phyloP scores from a whole-genome alignment of 2,797 vertebrate genomes.

The Acridotheres tristis region DNA sequence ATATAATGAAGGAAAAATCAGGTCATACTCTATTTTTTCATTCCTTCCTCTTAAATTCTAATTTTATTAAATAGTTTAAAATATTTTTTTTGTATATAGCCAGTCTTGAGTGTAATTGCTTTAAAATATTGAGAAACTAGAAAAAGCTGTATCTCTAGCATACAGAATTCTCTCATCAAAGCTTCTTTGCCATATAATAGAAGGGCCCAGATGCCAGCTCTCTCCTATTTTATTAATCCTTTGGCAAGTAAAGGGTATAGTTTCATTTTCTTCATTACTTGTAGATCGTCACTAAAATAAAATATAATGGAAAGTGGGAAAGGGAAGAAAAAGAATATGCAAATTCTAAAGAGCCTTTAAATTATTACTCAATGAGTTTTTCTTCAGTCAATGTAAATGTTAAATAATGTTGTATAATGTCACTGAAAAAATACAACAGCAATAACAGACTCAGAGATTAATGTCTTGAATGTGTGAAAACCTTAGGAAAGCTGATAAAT shows the following conservation, averaged over 20 bases:
- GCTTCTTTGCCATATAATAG: not conserved
- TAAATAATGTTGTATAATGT: constrained; percentile 12
- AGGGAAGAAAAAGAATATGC: not conserved
- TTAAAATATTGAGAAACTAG: not conserved
- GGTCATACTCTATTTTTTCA: not conserved
- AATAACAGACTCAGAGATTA: constrained; percentile 16
- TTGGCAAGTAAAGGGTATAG: not conserved
- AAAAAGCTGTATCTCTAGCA: not conserved
- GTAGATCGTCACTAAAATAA: not conserved
- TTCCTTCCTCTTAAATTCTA: not conserved
- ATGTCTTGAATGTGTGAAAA: constrained; percentile 31
- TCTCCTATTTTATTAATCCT: not conserved
- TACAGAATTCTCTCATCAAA: not conserved
- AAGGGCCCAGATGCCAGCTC: not conserved
- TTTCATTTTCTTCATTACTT: not conserved
- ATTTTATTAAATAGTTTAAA: not conserved
- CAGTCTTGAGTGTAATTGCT: not conserved
- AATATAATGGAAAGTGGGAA: not conserved
- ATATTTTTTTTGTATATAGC: not conserved
- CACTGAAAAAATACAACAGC: constrained; percentile 11
- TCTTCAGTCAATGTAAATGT: not conserved
- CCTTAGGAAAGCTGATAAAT: constrained; percentile 25
- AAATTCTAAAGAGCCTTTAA: not conserved
- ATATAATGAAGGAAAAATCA: not conserved
- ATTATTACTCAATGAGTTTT: not conserved